Evolutionary conservation across 2,888 invertebrate genomes (phyloP).

Genomic region (Pseudococcus jackbeardsleyi): DNA sequence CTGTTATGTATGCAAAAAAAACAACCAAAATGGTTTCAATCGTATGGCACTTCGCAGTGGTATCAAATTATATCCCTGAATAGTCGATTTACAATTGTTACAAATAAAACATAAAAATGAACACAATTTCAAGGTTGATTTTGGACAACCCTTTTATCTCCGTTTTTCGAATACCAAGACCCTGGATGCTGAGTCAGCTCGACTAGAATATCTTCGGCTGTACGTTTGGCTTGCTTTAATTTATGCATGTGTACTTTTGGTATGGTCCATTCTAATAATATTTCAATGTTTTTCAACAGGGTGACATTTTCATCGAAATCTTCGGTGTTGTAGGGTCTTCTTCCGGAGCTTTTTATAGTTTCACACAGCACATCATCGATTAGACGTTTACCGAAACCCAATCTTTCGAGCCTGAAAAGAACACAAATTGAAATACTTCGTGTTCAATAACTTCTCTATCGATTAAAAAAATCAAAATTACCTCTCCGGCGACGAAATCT

Average conservation of each 20-base stretch:
- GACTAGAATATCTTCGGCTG: constrained; percentile 84
- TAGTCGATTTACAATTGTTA: background rate
- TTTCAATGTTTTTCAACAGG: constrained; percentile 81
- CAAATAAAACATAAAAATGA: constrained; percentile 25
- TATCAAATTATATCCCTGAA: background rate
- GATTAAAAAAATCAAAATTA: background rate
- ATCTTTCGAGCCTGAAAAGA: constrained; percentile 75
- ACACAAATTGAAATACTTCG: background rate
- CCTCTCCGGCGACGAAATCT: constrained; percentile 83
- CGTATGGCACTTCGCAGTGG: background rate
- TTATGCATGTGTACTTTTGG: constrained; percentile 83
- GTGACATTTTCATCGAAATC: constrained; percentile 75
- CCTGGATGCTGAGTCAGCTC: constrained; percentile 73
- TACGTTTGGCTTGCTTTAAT: constrained; percentile 80
- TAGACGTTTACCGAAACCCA: constrained; percentile 82
- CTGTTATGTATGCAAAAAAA: background rate
- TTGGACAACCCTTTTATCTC: background rate
- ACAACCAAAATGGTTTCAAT: background rate
- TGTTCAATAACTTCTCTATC: background rate
- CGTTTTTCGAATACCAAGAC: constrained; percentile 55
- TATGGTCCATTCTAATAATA: constrained; percentile 85
- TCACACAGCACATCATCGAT: constrained; percentile 87
- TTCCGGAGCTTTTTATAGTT: constrained; percentile 82
- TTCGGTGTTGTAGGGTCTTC: constrained; percentile 76
- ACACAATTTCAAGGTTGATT: constrained; percentile 22